Conservation (phyloP, 1,140 invertebrate genomes). For the Leucophenga varia region DNA sequence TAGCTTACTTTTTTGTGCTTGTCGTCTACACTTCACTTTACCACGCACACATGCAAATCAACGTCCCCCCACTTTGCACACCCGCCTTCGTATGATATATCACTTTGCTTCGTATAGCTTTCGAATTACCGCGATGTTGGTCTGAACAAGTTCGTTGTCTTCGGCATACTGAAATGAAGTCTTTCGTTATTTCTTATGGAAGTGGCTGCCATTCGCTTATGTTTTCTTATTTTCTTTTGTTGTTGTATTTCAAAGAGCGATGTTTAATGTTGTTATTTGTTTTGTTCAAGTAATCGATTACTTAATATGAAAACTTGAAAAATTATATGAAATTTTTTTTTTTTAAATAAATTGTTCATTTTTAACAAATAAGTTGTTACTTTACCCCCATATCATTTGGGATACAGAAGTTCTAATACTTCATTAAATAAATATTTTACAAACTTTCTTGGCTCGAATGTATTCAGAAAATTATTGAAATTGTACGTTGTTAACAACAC, state of each 20-base stretch:
- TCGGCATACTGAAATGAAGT: slow-evolving; percentile 55
- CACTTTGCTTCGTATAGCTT: slow-evolving; percentile 25
- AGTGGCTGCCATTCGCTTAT: slow-evolving; percentile 20
- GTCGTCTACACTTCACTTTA: too few species aligned
- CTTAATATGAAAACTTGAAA: too few species aligned
- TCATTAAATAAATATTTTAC: neutral
- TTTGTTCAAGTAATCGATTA: neutral
- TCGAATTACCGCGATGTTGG: slow-evolving; percentile 32
- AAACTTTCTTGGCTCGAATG: too few species aligned
- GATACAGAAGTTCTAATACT: neutral
- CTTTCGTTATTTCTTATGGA: slow-evolving; percentile 55
- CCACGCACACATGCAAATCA: slow-evolving; percentile 34
- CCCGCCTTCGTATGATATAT: slow-evolving; percentile 14
- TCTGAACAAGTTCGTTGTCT: slow-evolving; percentile 56
- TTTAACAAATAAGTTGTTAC: neutral
- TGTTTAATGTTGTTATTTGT: neutral
- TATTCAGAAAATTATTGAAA: too few species aligned
- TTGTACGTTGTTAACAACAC: too few species aligned
- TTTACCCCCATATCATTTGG: neutral
- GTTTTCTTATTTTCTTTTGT: neutral
- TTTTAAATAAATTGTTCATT: too few species aligned
- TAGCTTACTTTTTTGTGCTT: too few species aligned
- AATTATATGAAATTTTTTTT: too few species aligned
- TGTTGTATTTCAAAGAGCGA: neutral
- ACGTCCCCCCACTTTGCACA: slow-evolving; percentile 46